Evolutionary conservation across 2,888 invertebrate genomes (phyloP).

Genomic region (Pristionchus japonicus): DNA sequence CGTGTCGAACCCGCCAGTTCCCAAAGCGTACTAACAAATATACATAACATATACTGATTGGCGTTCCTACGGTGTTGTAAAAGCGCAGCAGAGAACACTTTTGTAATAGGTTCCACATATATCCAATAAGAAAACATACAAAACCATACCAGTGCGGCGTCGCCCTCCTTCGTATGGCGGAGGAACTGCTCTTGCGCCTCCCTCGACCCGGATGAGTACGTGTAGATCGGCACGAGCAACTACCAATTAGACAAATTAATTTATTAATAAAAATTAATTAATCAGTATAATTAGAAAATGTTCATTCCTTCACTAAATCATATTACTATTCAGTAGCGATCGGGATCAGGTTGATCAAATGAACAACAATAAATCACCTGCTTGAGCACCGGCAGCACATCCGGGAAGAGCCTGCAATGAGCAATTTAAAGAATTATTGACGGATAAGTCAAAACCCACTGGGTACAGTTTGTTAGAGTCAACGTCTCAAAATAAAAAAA

Average conservation of each 20-base stretch:
- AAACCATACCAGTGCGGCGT: neutral
- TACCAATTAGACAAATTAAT: neutral
- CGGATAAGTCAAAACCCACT: too few species aligned
- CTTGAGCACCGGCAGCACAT: slow-evolving; percentile 15
- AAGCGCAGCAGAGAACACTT: too few species aligned
- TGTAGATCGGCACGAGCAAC: slow-evolving; percentile 40
- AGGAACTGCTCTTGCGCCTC: slow-evolving; percentile 45
- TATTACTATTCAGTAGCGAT: too few species aligned
- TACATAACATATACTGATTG: too few species aligned
- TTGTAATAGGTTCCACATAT: neutral
- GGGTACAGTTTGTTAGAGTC: too few species aligned
- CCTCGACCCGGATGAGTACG: slow-evolving; percentile 43
- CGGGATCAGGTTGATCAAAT: too few species aligned
- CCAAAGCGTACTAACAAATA: too few species aligned
- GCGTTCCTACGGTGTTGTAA: too few species aligned
- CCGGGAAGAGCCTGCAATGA: slow-evolving; percentile 38
- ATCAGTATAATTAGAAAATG: too few species aligned
- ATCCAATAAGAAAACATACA: neutral
- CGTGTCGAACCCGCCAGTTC: too few species aligned
- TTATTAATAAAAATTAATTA: neutral
- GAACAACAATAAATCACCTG: neutral
- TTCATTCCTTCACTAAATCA: too few species aligned
- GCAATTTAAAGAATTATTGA: neutral
- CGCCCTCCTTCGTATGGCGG: slow-evolving; percentile 22
- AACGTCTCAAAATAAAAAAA: too few species aligned